These are phyloP conservation scores for Drosophila kurseongensis DNA, from an alignment of 1,140 invertebrate species.

Conservation along the genomic window DNA sequence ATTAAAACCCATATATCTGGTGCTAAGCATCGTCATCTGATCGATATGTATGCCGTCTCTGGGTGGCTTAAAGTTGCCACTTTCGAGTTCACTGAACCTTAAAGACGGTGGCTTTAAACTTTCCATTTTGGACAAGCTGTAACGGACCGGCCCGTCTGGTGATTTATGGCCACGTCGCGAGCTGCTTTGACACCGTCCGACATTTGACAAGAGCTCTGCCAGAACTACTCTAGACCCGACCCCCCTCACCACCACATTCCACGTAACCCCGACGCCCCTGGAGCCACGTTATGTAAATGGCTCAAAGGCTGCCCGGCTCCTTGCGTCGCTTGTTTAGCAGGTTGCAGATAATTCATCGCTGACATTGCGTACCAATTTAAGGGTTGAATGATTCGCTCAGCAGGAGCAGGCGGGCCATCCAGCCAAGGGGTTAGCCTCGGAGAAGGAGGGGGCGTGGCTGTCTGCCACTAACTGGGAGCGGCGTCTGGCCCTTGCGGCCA, in stretches of 20 bases:
- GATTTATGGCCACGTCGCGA: slow-evolving; percentile 76
- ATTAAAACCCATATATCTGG: slow-evolving; percentile 32
- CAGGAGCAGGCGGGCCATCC: slow-evolving; percentile 25
- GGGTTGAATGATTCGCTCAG: slow-evolving; percentile 78
- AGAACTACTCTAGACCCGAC: slow-evolving; percentile 8
- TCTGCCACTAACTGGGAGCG: slow-evolving; percentile 62
- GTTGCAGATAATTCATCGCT: slow-evolving; percentile 83
- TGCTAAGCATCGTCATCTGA: slow-evolving; percentile 10
- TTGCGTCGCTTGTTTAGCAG: slow-evolving; percentile 72
- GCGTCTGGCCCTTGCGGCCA: slow-evolving; percentile 63
- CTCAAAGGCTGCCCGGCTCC: slow-evolving; percentile 57
- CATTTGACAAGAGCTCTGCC: slow-evolving; percentile 77
- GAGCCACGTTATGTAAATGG: slow-evolving; percentile 66
- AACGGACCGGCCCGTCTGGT: slow-evolving; percentile 47
- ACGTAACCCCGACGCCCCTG: neutral
- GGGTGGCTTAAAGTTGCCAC: slow-evolving; percentile 13
- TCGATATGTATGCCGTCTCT: slow-evolving; percentile 21
- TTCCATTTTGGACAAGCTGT: slow-evolving; percentile 21
- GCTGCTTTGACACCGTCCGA: slow-evolving; percentile 76
- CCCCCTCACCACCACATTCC: neutral
- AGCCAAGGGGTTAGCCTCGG: slow-evolving; percentile 14
- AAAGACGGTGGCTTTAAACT: slow-evolving; percentile 31
- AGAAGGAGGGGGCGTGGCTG: slow-evolving; percentile 17
- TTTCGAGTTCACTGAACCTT: slow-evolving; percentile 61
- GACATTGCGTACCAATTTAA: slow-evolving; percentile 83